Conservation (phyloP, 2,888 invertebrate genomes). For the Cantharis nigra region DNA sequence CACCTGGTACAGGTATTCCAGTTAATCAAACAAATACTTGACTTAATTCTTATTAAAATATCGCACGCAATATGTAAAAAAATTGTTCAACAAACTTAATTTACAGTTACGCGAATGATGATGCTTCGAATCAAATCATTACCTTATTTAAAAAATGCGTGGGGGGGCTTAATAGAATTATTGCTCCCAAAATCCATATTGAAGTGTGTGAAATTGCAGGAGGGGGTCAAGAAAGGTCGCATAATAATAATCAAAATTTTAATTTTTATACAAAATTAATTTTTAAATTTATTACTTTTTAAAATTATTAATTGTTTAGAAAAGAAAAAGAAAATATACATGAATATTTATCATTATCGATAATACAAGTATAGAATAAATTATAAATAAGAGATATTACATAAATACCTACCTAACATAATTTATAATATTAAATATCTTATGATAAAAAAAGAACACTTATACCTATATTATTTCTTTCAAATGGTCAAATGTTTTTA, state of each 20-base stretch:
- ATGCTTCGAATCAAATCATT: not conserved
- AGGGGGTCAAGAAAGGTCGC: not conserved
- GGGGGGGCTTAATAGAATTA: not conserved
- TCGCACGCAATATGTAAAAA: not conserved
- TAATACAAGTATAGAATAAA: not conserved
- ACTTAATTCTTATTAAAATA: not conserved
- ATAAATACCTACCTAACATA: too few species aligned
- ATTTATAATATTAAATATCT: too few species aligned
- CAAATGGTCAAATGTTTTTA: too few species aligned
- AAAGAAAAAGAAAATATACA: not conserved
- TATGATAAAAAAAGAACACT: too few species aligned
- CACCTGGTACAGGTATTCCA: slow-evolving; percentile 11
- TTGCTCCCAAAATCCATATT: not conserved
- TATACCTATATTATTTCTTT: too few species aligned
- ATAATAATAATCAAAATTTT: not conserved
- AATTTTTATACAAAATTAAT: not conserved
- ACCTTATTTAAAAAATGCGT: not conserved
- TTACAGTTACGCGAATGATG: slow-evolving; percentile 2
- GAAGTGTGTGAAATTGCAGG: not conserved
- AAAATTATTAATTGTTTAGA: not conserved
- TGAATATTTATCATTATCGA: not conserved
- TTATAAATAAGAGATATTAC: too few species aligned
- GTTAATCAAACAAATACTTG: slow-evolving; percentile 5
- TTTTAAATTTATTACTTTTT: not conserved
- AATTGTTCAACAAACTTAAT: not conserved